Conservation (phyloP, 2,797 vertebrate species). For the Oreonectes daqikongensis region DNA sequence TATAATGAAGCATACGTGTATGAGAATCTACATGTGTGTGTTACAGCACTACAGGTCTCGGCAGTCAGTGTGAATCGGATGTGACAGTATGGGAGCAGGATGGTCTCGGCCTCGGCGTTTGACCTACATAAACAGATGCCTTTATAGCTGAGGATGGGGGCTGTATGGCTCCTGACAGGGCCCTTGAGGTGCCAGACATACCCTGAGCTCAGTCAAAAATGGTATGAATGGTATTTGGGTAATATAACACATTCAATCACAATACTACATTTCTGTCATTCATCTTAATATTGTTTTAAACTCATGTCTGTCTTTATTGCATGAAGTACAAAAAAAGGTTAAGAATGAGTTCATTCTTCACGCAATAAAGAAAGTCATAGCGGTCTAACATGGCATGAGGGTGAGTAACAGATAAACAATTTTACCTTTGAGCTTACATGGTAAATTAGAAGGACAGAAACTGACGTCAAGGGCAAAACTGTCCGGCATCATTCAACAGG, state of each 20-base stretch:
- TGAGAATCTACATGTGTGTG: slow-evolving; percentile 29
- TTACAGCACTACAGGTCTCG: slow-evolving; percentile 36
- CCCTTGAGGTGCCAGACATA: background rate
- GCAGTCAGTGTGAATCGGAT: slow-evolving; percentile 56
- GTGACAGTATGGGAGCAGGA: slow-evolving; percentile 66
- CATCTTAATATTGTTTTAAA: background rate
- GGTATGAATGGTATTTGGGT: background rate
- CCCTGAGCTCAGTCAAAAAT: background rate
- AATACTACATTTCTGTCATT: too few relatives aligned
- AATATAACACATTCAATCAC: background rate
- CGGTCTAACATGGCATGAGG: background rate
- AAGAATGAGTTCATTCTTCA: too few relatives aligned
- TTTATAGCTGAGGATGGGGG: slow-evolving; percentile 25
- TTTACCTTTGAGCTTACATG: background rate
- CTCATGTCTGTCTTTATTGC: background rate
- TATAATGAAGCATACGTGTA: slow-evolving; percentile 18
- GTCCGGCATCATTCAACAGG: slow-evolving; percentile 1
- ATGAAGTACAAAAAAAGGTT: too few relatives aligned
- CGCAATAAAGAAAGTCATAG: background rate
- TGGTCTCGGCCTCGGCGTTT: slow-evolving; percentile 27
- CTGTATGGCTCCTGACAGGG: slow-evolving; percentile 39
- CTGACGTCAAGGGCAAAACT: slow-evolving; percentile 6
- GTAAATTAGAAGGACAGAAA: background rate
- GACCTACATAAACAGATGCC: slow-evolving; percentile 49
- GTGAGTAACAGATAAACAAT: background rate